A percentile compares a stretch with the other conserved stretches of the same genome.
Evolutionary conservation across 2,888 invertebrate species (phyloP).

Genomic region (Agrotis segetum): DNA sequence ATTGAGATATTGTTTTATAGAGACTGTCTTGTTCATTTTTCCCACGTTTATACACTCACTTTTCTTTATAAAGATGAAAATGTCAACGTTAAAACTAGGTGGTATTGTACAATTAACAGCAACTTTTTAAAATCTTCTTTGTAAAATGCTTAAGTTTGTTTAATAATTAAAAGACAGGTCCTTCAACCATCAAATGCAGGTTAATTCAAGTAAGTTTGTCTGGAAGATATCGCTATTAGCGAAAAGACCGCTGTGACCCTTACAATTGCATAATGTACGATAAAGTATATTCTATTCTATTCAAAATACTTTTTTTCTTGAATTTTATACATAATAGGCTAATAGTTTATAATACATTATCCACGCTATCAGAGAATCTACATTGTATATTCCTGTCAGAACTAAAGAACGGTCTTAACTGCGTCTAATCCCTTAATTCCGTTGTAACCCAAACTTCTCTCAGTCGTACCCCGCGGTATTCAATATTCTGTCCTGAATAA

Average conservation of each 20-base stretch:
- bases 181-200: not conserved
- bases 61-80: too few relatives aligned
- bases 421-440: constrained; percentile 54
- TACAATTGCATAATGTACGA: too few relatives aligned
- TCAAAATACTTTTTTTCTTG: not conserved
- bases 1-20: not conserved
- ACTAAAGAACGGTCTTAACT: constrained; percentile 29
- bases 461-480: constrained; percentile 66
- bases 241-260: too few relatives aligned
- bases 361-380: not conserved
- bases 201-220: not conserved
- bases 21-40: not conserved
- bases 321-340: not conserved
- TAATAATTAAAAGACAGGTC: not conserved
- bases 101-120: not conserved
- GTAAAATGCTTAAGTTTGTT: not conserved
- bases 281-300: too few relatives aligned
- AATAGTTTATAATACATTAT: constrained; percentile 4
- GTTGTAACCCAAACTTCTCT: constrained; percentile 38
- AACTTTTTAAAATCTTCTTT: not conserved
- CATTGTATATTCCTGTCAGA: constrained; percentile 4
- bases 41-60: too few relatives aligned
- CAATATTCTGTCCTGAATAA: constrained; percentile 77
- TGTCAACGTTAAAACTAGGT: not conserved
- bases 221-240: not conserved